Evolutionary conservation across 2,113 vertebrate species (phyloP).

Genomic region (Sorex araneus): DNA sequence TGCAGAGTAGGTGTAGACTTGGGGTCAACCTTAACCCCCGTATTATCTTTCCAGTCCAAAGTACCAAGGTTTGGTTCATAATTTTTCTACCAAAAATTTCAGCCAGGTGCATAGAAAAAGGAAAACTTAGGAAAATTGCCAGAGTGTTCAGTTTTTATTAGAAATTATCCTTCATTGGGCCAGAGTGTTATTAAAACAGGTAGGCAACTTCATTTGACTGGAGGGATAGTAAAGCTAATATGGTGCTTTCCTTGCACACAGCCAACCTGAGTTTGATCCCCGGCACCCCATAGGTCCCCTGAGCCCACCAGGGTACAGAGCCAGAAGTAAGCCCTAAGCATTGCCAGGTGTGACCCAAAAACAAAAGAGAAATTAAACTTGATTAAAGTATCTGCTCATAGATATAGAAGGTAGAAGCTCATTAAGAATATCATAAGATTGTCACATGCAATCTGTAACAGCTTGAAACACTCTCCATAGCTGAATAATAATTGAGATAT

Average conservation of each 20-base stretch:
- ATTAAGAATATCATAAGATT: slow-evolving; percentile 8
- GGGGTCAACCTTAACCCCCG: background rate
- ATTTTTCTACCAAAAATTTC: slow-evolving; percentile 44
- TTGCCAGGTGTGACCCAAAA: no score
- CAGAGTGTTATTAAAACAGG: background rate
- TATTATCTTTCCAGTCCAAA: background rate
- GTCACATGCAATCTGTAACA: slow-evolving; percentile 39
- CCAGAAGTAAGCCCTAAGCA: no score
- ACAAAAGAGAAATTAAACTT: background rate
- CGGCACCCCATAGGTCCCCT: no score
- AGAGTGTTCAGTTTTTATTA: slow-evolving; percentile 47
- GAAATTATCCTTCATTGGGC: slow-evolving; percentile 2
- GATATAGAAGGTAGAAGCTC: background rate
- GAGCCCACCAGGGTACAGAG: no score
- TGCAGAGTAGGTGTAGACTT: no score
- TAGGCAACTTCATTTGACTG: no score
- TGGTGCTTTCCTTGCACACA: no score
- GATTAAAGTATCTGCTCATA: slow-evolving; percentile 48
- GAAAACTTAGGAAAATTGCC: slow-evolving; percentile 12
- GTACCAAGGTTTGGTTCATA: slow-evolving; percentile 19
- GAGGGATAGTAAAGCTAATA: background rate
- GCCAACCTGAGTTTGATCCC: no score
- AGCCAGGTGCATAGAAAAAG: background rate
- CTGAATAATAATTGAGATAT: slow-evolving; percentile 45
- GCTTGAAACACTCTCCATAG: slow-evolving; percentile 54